Evolutionary conservation across 2,113 vertebrate species (phyloP).

Genomic region (Gobio gobio): DNA sequence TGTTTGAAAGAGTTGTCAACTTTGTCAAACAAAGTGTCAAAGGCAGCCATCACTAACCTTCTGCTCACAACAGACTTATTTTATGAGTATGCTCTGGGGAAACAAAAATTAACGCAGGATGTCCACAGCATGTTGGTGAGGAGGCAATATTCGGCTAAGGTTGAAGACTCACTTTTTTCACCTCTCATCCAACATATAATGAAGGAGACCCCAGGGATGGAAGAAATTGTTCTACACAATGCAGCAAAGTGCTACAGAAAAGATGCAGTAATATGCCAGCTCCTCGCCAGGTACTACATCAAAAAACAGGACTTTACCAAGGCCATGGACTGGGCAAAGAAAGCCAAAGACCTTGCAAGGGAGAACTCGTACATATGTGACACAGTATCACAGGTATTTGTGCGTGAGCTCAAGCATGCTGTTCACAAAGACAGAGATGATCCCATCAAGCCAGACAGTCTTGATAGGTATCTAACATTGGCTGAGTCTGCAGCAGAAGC

Average conservation of each 20-base stretch:
- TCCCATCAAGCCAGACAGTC: slow-evolving; percentile 57
- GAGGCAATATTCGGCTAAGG: slow-evolving; percentile 64
- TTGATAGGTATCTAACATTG: slow-evolving; percentile 68
- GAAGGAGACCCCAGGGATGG: slow-evolving; percentile 61
- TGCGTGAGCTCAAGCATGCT: slow-evolving; percentile 74
- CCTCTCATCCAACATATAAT: slow-evolving; percentile 79
- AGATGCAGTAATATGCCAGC: slow-evolving; percentile 79
- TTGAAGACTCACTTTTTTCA: slow-evolving; percentile 77
- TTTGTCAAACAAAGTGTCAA: slow-evolving; percentile 64
- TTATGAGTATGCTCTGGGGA: slow-evolving; percentile 74
- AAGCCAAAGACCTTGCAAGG: slow-evolving; percentile 71
- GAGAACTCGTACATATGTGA: slow-evolving; percentile 82
- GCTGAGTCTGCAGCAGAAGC: slow-evolving; percentile 73
- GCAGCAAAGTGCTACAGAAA: slow-evolving; percentile 73
- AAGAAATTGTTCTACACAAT: slow-evolving; percentile 68
- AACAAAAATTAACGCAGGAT: slow-evolving; percentile 73
- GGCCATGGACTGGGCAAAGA: slow-evolving; percentile 73
- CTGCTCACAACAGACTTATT: slow-evolving; percentile 73
- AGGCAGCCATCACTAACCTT: slow-evolving; percentile 70
- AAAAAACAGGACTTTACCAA: slow-evolving; percentile 75
- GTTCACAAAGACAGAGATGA: slow-evolving; percentile 57
- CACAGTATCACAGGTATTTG: slow-evolving; percentile 84
- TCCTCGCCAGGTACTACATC: slow-evolving; percentile 82
- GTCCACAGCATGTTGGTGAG: slow-evolving; percentile 78
- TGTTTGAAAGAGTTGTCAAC: slow-evolving; percentile 75